Conservation (phyloP, 1,140 invertebrate genomes). For the Proales similis region DNA sequence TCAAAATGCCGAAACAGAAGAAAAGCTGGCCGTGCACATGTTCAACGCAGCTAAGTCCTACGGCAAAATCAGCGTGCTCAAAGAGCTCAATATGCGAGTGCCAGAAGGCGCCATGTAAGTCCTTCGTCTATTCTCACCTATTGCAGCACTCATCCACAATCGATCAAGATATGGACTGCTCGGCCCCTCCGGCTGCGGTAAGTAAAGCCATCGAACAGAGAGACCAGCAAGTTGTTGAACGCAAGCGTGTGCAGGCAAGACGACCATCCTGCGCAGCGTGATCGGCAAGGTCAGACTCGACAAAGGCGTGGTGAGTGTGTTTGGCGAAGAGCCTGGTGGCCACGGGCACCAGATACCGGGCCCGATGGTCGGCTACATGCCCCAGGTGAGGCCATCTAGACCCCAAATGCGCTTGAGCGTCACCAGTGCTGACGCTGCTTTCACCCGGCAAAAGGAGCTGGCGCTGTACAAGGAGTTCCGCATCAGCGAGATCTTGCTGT, state of each 20-base stretch:
- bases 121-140: slow-evolving; percentile 22
- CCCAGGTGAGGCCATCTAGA: slow-evolving; percentile 42
- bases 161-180: slow-evolving; percentile 47
- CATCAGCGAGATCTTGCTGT: slow-evolving; percentile 86
- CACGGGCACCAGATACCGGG: slow-evolving; percentile 49
- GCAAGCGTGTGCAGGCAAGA: slow-evolving; percentile 43
- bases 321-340: slow-evolving; percentile 48
- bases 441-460: slow-evolving; percentile 79
- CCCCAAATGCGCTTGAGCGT: not conserved
- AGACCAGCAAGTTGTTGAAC: not conserved
- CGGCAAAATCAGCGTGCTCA: slow-evolving; percentile 59
- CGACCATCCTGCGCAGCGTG: slow-evolving; percentile 50
- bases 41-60: slow-evolving; percentile 16
- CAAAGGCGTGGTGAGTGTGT: slow-evolving; percentile 45
- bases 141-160: not conserved
- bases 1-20: slow-evolving; percentile 2
- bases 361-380: slow-evolving; percentile 53
- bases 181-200: slow-evolving; percentile 48
- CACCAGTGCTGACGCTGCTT: slow-evolving; percentile 11
- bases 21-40: slow-evolving; percentile 11
- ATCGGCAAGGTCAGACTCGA: slow-evolving; percentile 47
- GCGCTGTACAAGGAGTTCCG: slow-evolving; percentile 88
- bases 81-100: slow-evolving; percentile 79
- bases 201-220: not conserved
- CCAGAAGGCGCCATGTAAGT: slow-evolving; percentile 83